These are phyloP conservation scores for Mixornis gularis DNA, from an alignment of 2,113 vertebrate species.

Conservation along the genomic window DNA sequence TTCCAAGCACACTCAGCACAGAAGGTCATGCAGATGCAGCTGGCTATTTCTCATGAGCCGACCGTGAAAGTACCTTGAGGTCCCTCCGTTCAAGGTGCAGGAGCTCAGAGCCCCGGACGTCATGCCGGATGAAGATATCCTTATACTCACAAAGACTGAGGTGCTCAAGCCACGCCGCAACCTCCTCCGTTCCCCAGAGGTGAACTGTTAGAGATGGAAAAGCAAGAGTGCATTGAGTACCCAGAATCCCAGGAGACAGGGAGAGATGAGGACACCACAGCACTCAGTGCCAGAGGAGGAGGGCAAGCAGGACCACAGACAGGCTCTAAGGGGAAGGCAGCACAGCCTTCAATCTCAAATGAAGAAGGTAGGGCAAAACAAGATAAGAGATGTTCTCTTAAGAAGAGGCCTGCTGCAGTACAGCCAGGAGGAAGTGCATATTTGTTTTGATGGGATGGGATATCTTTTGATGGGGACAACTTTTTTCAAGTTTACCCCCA, in stretches of 20 bases:
- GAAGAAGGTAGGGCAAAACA: not conserved
- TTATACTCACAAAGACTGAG: constrained; percentile 96
- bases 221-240: constrained; percentile 73
- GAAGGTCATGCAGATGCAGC: constrained; percentile 54
- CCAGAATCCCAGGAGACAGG: constrained; percentile 63
- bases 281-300: not conserved
- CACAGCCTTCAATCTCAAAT: not conserved
- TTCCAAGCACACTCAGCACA: constrained; percentile 63
- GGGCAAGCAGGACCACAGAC: not conserved
- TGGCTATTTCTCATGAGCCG: constrained; percentile 29
- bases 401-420: constrained; percentile 2
- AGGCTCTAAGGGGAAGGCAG: not conserved
- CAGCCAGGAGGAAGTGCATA: not conserved
- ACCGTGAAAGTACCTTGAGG: constrained; percentile 84
- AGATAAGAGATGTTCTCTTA: constrained; percentile 14
- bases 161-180: constrained; percentile 93
- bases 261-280: constrained; percentile 34
- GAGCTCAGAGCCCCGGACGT: constrained; percentile 92
- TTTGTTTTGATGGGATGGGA: not conserved
- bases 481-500: not conserved
- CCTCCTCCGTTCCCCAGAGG: constrained; percentile 96
- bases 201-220: constrained; percentile 85
- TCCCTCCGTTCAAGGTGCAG: constrained; percentile 96
- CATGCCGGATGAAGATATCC: constrained; percentile 94
- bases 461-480: not conserved